Base-by-base conservation (phyloP, 2,797 vertebrate species). In the Poeciliopsis paucimaculata region DNA sequence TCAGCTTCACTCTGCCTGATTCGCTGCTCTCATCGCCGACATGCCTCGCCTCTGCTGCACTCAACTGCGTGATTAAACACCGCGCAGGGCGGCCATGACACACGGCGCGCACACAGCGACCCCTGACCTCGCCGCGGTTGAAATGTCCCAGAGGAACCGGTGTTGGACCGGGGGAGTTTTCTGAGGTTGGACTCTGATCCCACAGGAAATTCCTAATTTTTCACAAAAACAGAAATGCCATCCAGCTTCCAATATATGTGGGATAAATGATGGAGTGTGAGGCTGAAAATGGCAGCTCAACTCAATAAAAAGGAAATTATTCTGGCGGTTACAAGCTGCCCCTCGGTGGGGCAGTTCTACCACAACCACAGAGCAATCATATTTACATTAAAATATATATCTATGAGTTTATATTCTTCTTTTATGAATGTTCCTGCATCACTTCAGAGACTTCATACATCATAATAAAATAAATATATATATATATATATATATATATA, bases 211-310 rank as follows among this genome's bases (percentile, higher is more conserved):
- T 75, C 79, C 45, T 10, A 55, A 60, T 75, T 80, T 26, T n/a
- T 77, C 75, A 64, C 76, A 75, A 78, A 84, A 84, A 84, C 77
- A 86, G n/a, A 76, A 84, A 88, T 68, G 60, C 51, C 75, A 9
- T 5, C 46, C 70, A 64, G 26, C 75, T 55, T 13, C 10, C 66
- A 62, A 49, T 18, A 18, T 15, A 31, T 75, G 76, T 53, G 20
- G 26, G 13, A 11, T 75, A 72, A 84, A 34, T 77, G 78, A 73
- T 26, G 64, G 71, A 2, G 11, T 0, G 0, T 31, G 47, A 79
- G 62, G 16, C 34, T 39, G 34, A 39, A 66, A 10, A 34, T 66
- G 62, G 31, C 36, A 51, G 39, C 51, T 77, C 34, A 71, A 68
- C 43, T n/a, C 64, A 72, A 71, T 43, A 26, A 39, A 47, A 55